Base-by-base conservation (phyloP, 92 coral and sea anemone species). In the Palythoa grandis region DNA sequence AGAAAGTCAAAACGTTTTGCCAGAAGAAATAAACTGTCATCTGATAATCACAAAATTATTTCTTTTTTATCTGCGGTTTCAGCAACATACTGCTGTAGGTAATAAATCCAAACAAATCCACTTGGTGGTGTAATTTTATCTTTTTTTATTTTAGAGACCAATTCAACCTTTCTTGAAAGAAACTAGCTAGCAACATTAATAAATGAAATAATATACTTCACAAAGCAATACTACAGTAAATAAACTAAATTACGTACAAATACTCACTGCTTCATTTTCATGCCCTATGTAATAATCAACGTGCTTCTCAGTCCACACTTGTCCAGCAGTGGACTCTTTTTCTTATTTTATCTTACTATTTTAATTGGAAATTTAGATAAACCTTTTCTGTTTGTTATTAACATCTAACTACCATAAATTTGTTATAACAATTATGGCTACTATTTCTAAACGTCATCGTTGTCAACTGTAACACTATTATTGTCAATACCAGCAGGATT, bases 241-340 rank as follows among this genome's bases (percentile, higher is more conserved):
- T n/a, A 72, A 56, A 53, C 20, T 76, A 54, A 24, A 53, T 52
- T 76, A 67, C 40, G 74, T 66, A 80, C 85, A 63, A 80, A 80
- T 80, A 80, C 85, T 80, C 74, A 80, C 85, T 80, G 74, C 82
- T 77, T 77, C 82, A 77, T 77, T 77, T 57, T 77, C 70, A 77
- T 77, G 70, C 82, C 47, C 61, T 80, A 53, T 68, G 20, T 66
- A 80, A 50, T 1, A 16, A 65, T 66, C 39, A 37, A 13, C 14
- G 48, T 60, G 61, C 69, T 54, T 37, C 70, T 25, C 22, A 76
- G 16, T 25, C 69, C 61, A 76, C 15, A 19, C 69, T 63, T 63
- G 69, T 63, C 15, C 74, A 65, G 15, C 20, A 65, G 43, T 66
- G 61, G 74, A 66, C 22, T 40, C 10, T 63, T 80, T 53, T 66